Percentiles rank a stretch among this genome's conserved stretches.
Conservation (phyloP, 2,113 vertebrate genomes). For the Pachyramphus minor region DNA sequence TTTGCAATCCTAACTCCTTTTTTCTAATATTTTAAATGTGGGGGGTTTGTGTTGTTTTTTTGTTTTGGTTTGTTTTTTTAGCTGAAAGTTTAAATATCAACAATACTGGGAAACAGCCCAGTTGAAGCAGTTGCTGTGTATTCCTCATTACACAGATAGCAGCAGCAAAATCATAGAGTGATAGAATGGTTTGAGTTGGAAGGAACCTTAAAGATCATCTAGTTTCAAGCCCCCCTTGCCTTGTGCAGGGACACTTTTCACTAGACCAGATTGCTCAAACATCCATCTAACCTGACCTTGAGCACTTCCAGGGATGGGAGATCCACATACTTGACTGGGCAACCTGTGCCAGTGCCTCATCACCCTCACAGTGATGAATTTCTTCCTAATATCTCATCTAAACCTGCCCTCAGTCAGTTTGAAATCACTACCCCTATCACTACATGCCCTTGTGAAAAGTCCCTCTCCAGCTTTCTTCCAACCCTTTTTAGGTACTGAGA, state of each 20-base stretch:
- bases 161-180: not conserved
- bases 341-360: not conserved
- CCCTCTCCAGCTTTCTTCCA: not conserved
- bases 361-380: not conserved
- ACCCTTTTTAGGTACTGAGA: not conserved
- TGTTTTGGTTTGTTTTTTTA: too few relatives aligned
- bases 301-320: not conserved
- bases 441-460: not conserved
- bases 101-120: not conserved
- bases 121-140: not conserved
- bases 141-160: not conserved
- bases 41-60: not conserved
- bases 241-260: not conserved
- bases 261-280: not conserved
- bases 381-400: not conserved
- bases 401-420: not conserved
- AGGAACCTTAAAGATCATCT: not conserved
- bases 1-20: not conserved
- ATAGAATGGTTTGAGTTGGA: not conserved
- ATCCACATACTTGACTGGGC: not conserved
- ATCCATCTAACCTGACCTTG: not conserved
- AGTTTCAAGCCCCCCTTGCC: not conserved
- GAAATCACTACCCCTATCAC: not conserved
- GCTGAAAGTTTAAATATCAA: not conserved
- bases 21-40: not conserved